Base-by-base conservation (phyloP, 2,888 invertebrate genomes). In the Drepana falcataria region DNA sequence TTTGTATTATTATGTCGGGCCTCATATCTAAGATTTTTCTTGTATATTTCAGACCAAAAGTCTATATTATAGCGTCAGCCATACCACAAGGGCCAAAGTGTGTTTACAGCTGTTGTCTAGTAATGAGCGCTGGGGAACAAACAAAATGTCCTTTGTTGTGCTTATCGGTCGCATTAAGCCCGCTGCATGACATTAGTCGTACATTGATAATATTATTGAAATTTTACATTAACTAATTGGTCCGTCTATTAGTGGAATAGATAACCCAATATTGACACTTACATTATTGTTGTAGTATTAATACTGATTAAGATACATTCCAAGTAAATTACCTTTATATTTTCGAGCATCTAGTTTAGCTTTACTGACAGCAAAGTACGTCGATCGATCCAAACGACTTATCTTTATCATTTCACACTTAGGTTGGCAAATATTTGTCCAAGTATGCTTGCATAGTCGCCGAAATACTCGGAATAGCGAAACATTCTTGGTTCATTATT, bases 181-280 rank as follows among this genome's bases (percentile, higher is more conserved):
- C 41, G 33, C 5, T 40, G 37, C 37, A 37, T 9, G 21, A 21
- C 21, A 34, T 4, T 40, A 21, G 49, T 49, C 21, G 40, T 34
- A 51, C 21, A 21, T 21, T 34, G 35, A 7, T 41, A 34, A 40
- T 3, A 34, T 5, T 33, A 41, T 41, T 33, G 40, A 33, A 51
- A 49, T 9, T 51, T 7, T 21, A 51, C 34, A 40, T 21, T 33
- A 40, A 40, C 37, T 41, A 33, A 40, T 6, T 34, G 7, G 33
- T 51, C 51, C 33, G n/a, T 35, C 49, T 53, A 33, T 40, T 62
- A 56, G 53, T 60, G 54, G 53, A 58, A 37, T 6, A 48, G 60
- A 56, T 56, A 59, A 54, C 54, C 49, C 51, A 56, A 59, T 57
- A 54, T 55, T 57, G 56, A 58, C 57, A 52, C 44, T 48, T 51